These are phyloP conservation scores for Uloborus plumipes DNA, from an alignment of 2,888 invertebrate genomes.

Conservation along the genomic window DNA sequence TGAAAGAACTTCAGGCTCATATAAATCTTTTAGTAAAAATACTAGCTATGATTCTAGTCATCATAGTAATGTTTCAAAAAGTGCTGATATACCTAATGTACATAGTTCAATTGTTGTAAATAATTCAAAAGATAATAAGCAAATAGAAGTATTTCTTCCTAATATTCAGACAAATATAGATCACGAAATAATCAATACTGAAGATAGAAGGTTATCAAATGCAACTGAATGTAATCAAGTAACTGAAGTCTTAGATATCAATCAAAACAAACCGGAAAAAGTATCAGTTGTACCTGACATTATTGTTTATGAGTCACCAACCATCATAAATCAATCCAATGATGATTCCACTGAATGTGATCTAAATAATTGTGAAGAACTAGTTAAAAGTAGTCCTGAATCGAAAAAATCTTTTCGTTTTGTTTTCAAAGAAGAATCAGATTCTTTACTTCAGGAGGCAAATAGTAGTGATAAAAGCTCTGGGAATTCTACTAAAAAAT, in stretches of 20 bases:
- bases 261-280: background rate
- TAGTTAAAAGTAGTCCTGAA: background rate
- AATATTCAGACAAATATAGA: no score
- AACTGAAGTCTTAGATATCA: no score
- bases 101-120: no score
- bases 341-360: conserved; percentile 6
- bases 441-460: background rate
- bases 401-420: conserved; percentile 24
- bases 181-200: no score
- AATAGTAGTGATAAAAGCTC: conserved; percentile 8
- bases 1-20: no score
- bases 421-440: conserved; percentile 31
- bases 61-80: no score
- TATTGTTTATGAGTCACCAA: conserved; percentile 36
- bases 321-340: conserved; percentile 13
- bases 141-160: background rate
- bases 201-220: no score
- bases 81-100: no score
- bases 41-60: no score
- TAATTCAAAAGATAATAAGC: background rate
- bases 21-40: no score
- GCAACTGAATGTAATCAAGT: no score
- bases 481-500: background rate
- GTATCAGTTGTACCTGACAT: conserved; percentile 32
- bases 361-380: background rate